A percentile compares a stretch with the other conserved stretches of the same genome.
phyloP scores from a whole-genome alignment of 2,113 vertebrate genomes.

The Cololabis saira region DNA sequence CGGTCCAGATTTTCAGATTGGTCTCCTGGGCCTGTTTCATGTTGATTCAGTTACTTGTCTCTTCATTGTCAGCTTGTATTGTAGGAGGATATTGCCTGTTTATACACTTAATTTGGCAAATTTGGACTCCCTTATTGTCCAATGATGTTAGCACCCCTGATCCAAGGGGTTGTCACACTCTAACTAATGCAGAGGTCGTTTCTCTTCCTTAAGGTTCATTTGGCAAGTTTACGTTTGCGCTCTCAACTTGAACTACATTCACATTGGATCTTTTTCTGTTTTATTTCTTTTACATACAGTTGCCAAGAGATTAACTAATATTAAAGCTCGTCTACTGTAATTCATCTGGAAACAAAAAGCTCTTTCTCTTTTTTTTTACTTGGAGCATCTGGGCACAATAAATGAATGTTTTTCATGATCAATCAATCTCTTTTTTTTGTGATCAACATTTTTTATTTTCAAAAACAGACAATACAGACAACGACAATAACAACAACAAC shows the following conservation, averaged over 20 bases:
- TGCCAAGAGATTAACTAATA: neutral
- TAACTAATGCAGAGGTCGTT: neutral
- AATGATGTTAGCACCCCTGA: neutral
- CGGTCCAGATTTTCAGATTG: neutral
- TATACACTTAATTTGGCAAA: neutral
- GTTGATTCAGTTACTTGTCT: neutral
- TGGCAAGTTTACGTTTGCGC: constrained; percentile 1
- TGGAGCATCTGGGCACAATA: neutral
- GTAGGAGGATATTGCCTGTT: neutral
- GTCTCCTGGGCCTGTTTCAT: neutral
- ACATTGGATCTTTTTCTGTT: neutral
- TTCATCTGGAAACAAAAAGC: neutral
- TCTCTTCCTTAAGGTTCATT: constrained; percentile 10
- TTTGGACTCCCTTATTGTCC: neutral
- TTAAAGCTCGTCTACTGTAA: neutral
- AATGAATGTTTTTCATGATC: neutral
- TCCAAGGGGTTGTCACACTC: constrained; percentile 14
- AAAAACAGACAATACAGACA: no score
- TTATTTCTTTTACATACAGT: neutral
- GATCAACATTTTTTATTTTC: no score
- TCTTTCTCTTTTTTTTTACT: neutral
- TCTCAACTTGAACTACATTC: constrained; percentile 10
- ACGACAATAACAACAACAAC: no score
- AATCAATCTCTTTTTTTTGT: no score
- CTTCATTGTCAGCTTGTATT: neutral